Evolutionary conservation across 2,797 vertebrate genomes (phyloP), one percentile per base, ranked within the genome.

Genomic region (Serranus cabrilla): DNA sequence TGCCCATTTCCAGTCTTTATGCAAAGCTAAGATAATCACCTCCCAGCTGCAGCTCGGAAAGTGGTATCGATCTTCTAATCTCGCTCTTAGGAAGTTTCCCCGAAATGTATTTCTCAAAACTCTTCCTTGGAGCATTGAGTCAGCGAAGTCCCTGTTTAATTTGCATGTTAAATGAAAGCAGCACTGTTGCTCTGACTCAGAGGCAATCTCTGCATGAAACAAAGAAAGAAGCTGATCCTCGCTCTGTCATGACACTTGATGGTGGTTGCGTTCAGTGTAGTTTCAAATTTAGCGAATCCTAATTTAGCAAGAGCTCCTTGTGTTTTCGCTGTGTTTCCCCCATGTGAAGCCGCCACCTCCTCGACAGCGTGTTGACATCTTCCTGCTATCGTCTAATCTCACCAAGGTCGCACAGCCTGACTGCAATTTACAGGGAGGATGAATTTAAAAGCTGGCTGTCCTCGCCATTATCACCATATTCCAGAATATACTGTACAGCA

Each of bases 321-420:
- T 64, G 70, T 82, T 63, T 82, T 56, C 69, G 52, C 37, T 58
- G 34, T 64, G 74, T 69, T 76, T 73, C 37, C 55, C 42, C n/a
- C 7, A 3, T 49, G 51, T 68, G 70, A 78, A 46, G 52, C 40
- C 51, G 64, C 71, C 51, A 70, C 37, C 40, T 63, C 31, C 27
- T 55, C 21, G 14, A 73, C 66, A 78, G 56, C 2, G 42, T 39
- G 59, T 54, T 58, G 59, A 83, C 75, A 67, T 7, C 0, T 68
- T 56, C 21, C 69, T 23, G 51, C 47, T 55, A 37, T 43, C 49
- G 7, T 63, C 60, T 54, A 12, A 63, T 76, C 64, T 72, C 59
- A 66, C 51, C 37, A 55, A 67, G 73, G 68, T 73, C 62, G 55
- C 70, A 40, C 61, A 55, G 39, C 46, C 40, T 1, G 13, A 27